These are phyloP conservation scores for Pseudopleuronectes americanus DNA, from an alignment of 2,797 vertebrate species.

Conservation along the genomic window DNA sequence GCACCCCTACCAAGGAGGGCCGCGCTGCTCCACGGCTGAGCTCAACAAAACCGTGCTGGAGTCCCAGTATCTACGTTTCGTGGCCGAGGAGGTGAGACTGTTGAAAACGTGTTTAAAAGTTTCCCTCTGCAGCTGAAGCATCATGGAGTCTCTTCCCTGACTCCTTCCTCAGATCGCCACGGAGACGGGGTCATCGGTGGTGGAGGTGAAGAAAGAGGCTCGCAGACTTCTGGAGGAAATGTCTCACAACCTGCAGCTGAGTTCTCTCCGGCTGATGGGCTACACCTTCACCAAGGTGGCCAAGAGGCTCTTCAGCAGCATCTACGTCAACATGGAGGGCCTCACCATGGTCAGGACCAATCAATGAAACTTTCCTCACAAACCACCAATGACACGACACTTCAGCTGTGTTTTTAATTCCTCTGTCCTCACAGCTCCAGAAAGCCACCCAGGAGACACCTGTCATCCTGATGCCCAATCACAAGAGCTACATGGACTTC, in stretches of 20 bases:
- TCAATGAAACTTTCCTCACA: no score
- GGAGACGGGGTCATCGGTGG: constrained; percentile 84
- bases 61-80: constrained; percentile 89
- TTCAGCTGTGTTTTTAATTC: background rate
- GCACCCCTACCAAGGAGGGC: constrained; percentile 82
- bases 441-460: constrained; percentile 90
- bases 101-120: no score
- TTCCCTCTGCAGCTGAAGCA: background rate
- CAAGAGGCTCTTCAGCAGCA: constrained; percentile 89
- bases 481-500: constrained; percentile 96
- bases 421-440: constrained; percentile 83
- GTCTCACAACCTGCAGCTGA: constrained; percentile 92
- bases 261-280: constrained; percentile 89
- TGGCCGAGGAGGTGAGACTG: constrained; percentile 87
- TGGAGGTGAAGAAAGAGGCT: constrained; percentile 87
- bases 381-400: background rate
- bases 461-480: constrained; percentile 95
- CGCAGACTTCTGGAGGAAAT: constrained; percentile 90
- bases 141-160: background rate
- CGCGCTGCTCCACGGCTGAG: constrained; percentile 81
- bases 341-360: constrained; percentile 87
- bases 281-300: constrained; percentile 91
- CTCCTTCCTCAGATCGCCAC: constrained; percentile 81
- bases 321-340: constrained; percentile 93
- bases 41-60: constrained; percentile 90